These are phyloP conservation scores for Nemotelus nigrinus DNA, from an alignment of 2,888 invertebrate species.

Conservation along the genomic window DNA sequence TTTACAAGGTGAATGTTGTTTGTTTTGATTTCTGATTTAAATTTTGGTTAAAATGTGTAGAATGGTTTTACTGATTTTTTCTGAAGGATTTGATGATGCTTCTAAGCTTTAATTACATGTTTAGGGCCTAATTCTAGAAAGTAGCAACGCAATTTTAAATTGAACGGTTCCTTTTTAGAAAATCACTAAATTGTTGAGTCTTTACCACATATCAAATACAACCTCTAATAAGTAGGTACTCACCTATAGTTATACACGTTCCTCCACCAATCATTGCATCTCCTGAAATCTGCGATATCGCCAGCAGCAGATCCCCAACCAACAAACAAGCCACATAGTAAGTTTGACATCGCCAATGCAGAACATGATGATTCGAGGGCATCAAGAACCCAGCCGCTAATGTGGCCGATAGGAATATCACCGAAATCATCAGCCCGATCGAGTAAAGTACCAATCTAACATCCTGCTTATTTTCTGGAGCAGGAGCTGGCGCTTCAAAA, in stretches of 20 bases:
- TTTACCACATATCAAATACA: too few relatives aligned
- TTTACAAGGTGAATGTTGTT: too few relatives aligned
- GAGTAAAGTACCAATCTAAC: conserved; percentile 79
- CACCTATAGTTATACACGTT: conserved; percentile 76
- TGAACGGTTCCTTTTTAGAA: too few relatives aligned
- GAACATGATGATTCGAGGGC: conserved; percentile 84
- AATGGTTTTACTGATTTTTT: too few relatives aligned
- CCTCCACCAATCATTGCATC: conserved; percentile 69
- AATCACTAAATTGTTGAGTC: too few relatives aligned
- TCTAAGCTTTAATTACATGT: too few relatives aligned
- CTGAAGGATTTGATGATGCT: too few relatives aligned
- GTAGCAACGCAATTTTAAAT: too few relatives aligned
- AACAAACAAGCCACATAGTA: conserved; percentile 86
- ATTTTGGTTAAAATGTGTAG: too few relatives aligned
- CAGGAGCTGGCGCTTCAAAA: conserved; percentile 61
- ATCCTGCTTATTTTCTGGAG: conserved; percentile 58
- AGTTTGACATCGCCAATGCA: conserved; percentile 90
- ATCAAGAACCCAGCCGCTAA: conserved; percentile 81
- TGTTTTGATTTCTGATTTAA: too few relatives aligned
- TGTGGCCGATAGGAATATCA: conserved; percentile 83
- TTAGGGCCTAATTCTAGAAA: too few relatives aligned
- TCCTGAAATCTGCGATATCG: conserved; percentile 78
- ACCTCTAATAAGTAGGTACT: conserved; percentile 61
- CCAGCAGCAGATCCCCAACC: conserved; percentile 82
- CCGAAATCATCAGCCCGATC: conserved; percentile 80